Base-by-base conservation (phyloP, 2,888 invertebrate species). In the Pharmacophagus antenor region DNA sequence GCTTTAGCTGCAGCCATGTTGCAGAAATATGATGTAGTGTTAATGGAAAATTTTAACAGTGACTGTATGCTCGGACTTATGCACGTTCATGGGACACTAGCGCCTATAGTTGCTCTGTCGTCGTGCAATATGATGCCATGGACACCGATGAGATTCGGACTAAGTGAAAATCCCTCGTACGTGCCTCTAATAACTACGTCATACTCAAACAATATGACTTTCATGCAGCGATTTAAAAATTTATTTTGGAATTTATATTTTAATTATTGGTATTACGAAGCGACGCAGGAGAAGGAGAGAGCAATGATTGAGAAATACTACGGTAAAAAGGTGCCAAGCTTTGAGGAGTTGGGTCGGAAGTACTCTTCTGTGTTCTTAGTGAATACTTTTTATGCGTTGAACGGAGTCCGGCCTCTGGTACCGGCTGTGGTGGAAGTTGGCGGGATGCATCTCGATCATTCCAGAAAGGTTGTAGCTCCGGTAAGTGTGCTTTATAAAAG, bases 391-490 rank as follows among this genome's bases (percentile, higher is more conserved):
- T 92, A 92, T 63, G 88, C 92, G 0, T 68, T 94, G 44, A 91
- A 92, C 60, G 93, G 93, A 0, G 88, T 91, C 1, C 85, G 88
- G 18, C 93, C 94, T 0, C 68, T 84, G 2, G 70, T 92, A 0
- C 92, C 93, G 0, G 92, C 92, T 22, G 75, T 94, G 0, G 82
- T 95, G 10, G 94, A 94, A 80, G 89, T 94, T 12, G 93, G 93
- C 6, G 94, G 94, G 1, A 86, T 94, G 76, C 93, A 93, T 70
- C 80, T 94, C 37, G 81, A 82, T 42, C 74, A 79, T 2, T 70
- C 70, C 2, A 76, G 65, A 10, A 84, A 88, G 47, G 69, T 84
- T 1, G 74, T 94, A 63, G 91, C 93, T 0, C 56, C 76, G 58
- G 92, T 91, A 70, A 81, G 84, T 82, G 10, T 12, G n/a, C n/a